phyloP scores from a whole-genome alignment of 2,888 invertebrate genomes.

The Baronia brevicornis region DNA sequence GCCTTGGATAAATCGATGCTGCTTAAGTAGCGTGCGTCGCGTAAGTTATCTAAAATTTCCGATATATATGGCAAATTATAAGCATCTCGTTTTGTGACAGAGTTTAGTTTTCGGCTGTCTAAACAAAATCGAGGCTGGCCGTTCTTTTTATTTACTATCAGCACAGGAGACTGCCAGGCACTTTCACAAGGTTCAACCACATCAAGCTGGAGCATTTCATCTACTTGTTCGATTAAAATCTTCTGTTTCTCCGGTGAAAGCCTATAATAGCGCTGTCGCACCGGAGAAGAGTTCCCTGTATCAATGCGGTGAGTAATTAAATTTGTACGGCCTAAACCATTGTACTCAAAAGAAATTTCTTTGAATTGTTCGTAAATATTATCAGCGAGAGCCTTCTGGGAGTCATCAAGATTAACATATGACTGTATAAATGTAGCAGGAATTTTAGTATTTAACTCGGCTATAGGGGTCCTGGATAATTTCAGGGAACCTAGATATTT shows the following conservation, averaged over 20 bases:
- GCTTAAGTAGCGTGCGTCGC: slow-evolving; percentile 15
- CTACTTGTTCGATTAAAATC: slow-evolving; percentile 12
- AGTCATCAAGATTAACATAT: too few relatives aligned
- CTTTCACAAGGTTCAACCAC: slow-evolving; percentile 19
- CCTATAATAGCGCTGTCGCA: slow-evolving; percentile 20
- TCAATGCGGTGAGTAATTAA: slow-evolving; percentile 21
- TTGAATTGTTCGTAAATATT: too few relatives aligned
- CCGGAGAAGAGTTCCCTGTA: slow-evolving; percentile 23
- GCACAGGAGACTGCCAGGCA: slow-evolving; percentile 21
- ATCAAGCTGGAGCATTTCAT: slow-evolving; percentile 13
- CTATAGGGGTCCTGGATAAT: neutral
- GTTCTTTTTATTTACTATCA: slow-evolving; percentile 15
- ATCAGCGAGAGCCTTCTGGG: too few relatives aligned
- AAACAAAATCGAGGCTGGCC: slow-evolving; percentile 20
- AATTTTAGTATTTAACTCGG: slow-evolving; percentile 12
- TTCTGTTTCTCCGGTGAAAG: slow-evolving; percentile 20
- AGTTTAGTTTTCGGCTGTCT: slow-evolving; percentile 20
- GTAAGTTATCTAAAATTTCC: slow-evolving; percentile 21
- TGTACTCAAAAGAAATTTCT: slow-evolving; percentile 14
- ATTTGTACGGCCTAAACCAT: slow-evolving; percentile 22
- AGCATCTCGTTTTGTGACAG: slow-evolving; percentile 16
- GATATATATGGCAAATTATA: slow-evolving; percentile 19
- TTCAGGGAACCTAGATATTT: slow-evolving; percentile 5
- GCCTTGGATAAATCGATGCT: too few relatives aligned
- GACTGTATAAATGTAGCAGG: too few relatives aligned